Percentiles rank a stretch among this genome's conserved stretches.
phyloP scores from a whole-genome alignment of 1,140 invertebrate species.

The Dendroctonus valens region DNA sequence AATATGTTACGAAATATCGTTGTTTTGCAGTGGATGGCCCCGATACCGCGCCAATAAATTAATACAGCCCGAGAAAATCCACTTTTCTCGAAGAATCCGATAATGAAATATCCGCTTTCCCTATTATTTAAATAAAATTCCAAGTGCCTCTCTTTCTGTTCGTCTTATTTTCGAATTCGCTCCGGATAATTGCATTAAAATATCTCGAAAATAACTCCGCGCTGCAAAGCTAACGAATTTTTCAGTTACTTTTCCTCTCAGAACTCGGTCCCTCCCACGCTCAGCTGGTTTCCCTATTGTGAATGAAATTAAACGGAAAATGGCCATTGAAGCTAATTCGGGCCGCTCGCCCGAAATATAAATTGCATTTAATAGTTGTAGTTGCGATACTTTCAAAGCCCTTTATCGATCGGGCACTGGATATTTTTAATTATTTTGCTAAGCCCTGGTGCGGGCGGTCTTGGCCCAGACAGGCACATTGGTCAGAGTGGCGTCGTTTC shows the following conservation, averaged over 20 bases:
- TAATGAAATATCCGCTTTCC: conserved; percentile 14
- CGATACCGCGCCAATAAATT: conserved; percentile 5
- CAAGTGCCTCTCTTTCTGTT: conserved; percentile 1
- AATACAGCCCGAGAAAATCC: conserved; percentile 10
- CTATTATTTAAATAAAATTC: conserved; percentile 15
- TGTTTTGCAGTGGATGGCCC: too few species aligned
- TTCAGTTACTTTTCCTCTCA: conserved; percentile 5
- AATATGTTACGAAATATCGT: too few species aligned
- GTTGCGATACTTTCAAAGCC: too few species aligned
- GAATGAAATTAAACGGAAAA: conserved; percentile 9
- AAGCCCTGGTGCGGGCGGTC: too few species aligned
- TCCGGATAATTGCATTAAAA: conserved; percentile 12
- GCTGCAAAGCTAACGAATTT: conserved; percentile 15
- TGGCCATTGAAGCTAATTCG: conserved; percentile 9
- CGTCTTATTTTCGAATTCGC: conserved; percentile 9
- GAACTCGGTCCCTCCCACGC: background rate
- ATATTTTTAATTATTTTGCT: too few species aligned
- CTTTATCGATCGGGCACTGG: too few species aligned
- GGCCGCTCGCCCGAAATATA: too few species aligned
- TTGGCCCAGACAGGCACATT: too few species aligned
- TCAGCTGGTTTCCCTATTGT: conserved; percentile 4
- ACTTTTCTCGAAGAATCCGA: conserved; percentile 6
- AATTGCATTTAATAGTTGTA: too few species aligned
- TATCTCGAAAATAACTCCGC: conserved; percentile 9
- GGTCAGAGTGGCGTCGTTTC: too few species aligned